These are phyloP conservation scores for Dusona sp. DNA, from an alignment of 2,888 invertebrate species.

Conservation along the genomic window DNA sequence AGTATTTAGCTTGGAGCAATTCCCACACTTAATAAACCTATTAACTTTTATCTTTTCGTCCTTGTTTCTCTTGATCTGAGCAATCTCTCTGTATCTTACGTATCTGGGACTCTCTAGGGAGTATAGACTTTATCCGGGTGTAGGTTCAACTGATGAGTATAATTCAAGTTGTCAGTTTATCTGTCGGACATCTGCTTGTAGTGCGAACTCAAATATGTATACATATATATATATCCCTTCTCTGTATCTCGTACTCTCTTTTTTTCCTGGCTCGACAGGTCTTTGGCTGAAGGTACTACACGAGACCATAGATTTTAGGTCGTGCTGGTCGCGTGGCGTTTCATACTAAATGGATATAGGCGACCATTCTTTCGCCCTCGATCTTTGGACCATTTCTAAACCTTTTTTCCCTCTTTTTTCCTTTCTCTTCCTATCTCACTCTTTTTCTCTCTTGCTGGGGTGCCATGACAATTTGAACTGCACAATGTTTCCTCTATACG, in stretches of 20 bases:
- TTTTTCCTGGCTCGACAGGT: constrained; percentile 77
- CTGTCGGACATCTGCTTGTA: constrained; percentile 73
- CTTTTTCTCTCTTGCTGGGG: neutral
- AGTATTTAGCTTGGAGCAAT: constrained; percentile 67
- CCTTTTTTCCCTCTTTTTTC: constrained; percentile 21
- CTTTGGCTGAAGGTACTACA: constrained; percentile 74
- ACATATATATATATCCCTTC: constrained; percentile 37
- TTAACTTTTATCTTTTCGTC: constrained; percentile 80
- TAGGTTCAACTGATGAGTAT: constrained; percentile 79
- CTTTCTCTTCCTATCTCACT: constrained; percentile 11
- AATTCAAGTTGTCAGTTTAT: constrained; percentile 82
- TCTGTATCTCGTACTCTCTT: constrained; percentile 20
- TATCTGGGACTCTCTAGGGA: constrained; percentile 9
- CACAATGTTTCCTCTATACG: neutral
- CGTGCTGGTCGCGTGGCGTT: constrained; percentile 82
- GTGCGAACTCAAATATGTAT: constrained; percentile 63
- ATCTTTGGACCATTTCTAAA: constrained; percentile 16
- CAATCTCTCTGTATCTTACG: constrained; percentile 28
- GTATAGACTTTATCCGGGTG: constrained; percentile 76
- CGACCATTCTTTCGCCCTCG: constrained; percentile 40
- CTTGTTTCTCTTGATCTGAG: constrained; percentile 34
- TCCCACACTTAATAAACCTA: constrained; percentile 84
- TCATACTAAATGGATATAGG: constrained; percentile 64
- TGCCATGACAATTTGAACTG: constrained; percentile 20
- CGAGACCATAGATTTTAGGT: constrained; percentile 43